Percentiles rank a stretch among this genome's conserved stretches.
Evolutionary conservation across 2,797 vertebrate species (phyloP).

Genomic region (Gephyroberyx darwinii): DNA sequence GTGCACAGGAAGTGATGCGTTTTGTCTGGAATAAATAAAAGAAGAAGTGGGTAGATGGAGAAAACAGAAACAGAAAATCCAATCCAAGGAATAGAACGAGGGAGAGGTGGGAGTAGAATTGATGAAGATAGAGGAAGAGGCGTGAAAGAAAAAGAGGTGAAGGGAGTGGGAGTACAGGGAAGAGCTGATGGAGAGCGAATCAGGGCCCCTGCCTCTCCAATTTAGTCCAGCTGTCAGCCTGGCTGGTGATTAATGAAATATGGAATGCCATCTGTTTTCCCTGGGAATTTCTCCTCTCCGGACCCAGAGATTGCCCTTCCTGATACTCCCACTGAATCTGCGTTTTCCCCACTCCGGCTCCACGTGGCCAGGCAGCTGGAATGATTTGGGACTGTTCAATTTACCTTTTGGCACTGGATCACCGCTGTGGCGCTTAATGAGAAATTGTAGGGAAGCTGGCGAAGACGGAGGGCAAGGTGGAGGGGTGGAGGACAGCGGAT

Average conservation of each 20-base stretch:
- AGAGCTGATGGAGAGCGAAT: slow-evolving; percentile 47
- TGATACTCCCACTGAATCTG: slow-evolving; percentile 22
- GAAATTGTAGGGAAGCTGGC: slow-evolving; percentile 14
- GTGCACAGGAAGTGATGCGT: too few species aligned
- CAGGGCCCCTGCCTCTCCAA: slow-evolving; percentile 53
- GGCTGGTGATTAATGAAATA: slow-evolving; percentile 67
- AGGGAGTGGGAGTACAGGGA: slow-evolving; percentile 1
- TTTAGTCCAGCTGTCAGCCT: slow-evolving; percentile 63
- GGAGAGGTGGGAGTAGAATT: slow-evolving; percentile 15
- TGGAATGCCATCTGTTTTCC: slow-evolving; percentile 59
- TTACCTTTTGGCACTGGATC: slow-evolving; percentile 6
- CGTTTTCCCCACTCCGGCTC: slow-evolving; percentile 7
- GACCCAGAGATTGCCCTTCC: slow-evolving; percentile 33
- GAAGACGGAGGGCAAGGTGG: not conserved
- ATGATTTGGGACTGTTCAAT: slow-evolving; percentile 32
- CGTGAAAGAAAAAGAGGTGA: slow-evolving; percentile 14
- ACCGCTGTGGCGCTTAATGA: slow-evolving; percentile 24
- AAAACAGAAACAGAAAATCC: too few species aligned
- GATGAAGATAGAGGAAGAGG: slow-evolving; percentile 55
- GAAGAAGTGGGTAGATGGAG: too few species aligned
- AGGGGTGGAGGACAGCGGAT: not conserved
- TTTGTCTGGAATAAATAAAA: too few species aligned
- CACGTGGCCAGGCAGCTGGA: not conserved
- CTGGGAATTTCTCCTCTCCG: slow-evolving; percentile 53
- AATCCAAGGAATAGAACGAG: slow-evolving; percentile 20